These are phyloP conservation scores for Caranx ignobilis DNA, from an alignment of 2,113 vertebrate species.

Conservation along the genomic window DNA sequence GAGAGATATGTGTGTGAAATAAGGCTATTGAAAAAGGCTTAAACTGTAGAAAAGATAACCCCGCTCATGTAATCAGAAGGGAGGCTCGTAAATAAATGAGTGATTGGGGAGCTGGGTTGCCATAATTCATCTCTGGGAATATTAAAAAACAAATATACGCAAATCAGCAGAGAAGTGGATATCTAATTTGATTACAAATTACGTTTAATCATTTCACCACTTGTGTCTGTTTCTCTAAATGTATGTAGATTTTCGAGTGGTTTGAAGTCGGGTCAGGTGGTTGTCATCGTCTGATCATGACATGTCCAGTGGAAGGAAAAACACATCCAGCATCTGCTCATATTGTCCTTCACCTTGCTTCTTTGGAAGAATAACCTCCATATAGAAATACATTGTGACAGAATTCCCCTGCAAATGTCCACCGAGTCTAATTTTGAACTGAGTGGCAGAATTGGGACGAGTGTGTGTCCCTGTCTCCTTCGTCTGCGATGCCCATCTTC, in stretches of 20 bases:
- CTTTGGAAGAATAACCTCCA: not conserved
- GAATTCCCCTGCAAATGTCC: not conserved
- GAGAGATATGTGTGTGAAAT: not conserved
- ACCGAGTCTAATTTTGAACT: not conserved
- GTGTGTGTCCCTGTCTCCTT: not conserved
- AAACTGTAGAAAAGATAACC: not conserved
- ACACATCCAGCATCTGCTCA: too few species aligned
- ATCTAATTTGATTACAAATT: not conserved
- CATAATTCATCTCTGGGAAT: not conserved
- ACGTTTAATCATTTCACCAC: not conserved
- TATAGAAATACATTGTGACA: not conserved
- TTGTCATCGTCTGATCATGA: not conserved
- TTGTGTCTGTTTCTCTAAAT: not conserved
- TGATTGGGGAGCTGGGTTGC: not conserved
- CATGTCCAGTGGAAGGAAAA: not conserved
- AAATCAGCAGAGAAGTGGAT: not conserved
- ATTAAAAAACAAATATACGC: not conserved
- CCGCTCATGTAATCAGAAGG: not conserved
- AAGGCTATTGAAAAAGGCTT: not conserved
- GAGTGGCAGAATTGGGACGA: not conserved
- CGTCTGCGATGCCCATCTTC: slow-evolving; percentile 12
- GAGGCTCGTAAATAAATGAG: not conserved
- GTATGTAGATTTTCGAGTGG: not conserved
- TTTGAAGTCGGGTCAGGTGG: not conserved
- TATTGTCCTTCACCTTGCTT: too few species aligned